These are phyloP conservation scores for Yoshiicerus persimilis DNA, from an alignment of 1,140 invertebrate species.

Conservation along the genomic window DNA sequence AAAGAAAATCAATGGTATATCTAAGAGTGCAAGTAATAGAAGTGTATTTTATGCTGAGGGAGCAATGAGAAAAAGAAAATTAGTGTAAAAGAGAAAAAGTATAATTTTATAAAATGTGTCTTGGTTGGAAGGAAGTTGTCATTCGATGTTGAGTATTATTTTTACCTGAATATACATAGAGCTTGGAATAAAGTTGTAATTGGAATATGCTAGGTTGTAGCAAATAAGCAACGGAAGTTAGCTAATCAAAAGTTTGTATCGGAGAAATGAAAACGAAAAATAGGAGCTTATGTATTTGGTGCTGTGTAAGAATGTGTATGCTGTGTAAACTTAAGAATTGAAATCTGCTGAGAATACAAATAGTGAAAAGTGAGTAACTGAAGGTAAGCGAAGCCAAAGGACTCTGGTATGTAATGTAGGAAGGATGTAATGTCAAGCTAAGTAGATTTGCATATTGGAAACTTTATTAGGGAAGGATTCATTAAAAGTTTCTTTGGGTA, in stretches of 20 bases:
- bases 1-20: too few relatives aligned
- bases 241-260: neutral
- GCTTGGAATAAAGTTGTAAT: too few relatives aligned
- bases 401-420: neutral
- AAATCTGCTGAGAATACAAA: neutral
- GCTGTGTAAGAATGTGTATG: neutral
- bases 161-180: too few relatives aligned
- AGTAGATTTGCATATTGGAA: conserved; percentile 17
- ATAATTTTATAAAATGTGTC: too few relatives aligned
- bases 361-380: neutral
- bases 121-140: too few relatives aligned
- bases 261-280: neutral
- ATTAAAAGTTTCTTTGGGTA: conserved; percentile 11
- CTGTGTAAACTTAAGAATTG: neutral
- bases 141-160: too few relatives aligned
- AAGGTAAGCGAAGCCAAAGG: neutral
- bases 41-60: too few relatives aligned
- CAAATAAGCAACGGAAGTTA: too few relatives aligned
- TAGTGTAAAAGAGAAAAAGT: too few relatives aligned
- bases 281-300: neutral
- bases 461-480: conserved; percentile 14
- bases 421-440: conserved; percentile 4
- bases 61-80: too few relatives aligned
- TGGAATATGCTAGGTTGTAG: neutral
- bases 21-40: too few relatives aligned